Conservation (phyloP, 2,888 invertebrate genomes). For the Oxytorus armatus region DNA sequence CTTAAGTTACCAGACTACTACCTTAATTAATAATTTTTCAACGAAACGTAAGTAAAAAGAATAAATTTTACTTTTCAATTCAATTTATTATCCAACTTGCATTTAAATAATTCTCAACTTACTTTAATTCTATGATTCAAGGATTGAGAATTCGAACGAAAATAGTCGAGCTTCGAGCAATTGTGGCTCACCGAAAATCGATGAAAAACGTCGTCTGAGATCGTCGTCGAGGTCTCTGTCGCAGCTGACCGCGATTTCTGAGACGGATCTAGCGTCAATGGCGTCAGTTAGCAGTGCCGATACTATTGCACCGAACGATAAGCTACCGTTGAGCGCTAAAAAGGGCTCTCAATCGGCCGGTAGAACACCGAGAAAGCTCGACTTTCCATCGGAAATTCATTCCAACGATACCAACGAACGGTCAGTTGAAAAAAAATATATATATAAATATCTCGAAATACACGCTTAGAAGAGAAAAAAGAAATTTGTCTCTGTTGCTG, state of each 20-base stretch:
- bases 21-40: too few species aligned
- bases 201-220: conserved; percentile 70
- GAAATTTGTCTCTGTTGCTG: too few species aligned
- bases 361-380: conserved; percentile 59
- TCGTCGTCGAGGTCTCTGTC: conserved; percentile 75
- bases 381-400: conserved; percentile 43
- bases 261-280: conserved; percentile 63
- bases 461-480: not conserved
- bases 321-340: conserved; percentile 26
- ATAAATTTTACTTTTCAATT: too few species aligned
- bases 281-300: conserved; percentile 55
- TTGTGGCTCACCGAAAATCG: conserved; percentile 71
- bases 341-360: conserved; percentile 57
- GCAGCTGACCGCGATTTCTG: conserved; percentile 72
- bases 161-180: conserved; percentile 74
- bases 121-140: conserved; percentile 18
- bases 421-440: conserved; percentile 31
- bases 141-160: conserved; percentile 68
- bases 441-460: not conserved
- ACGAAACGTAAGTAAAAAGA: too few species aligned
- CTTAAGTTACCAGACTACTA: too few species aligned
- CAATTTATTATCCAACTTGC: too few species aligned
- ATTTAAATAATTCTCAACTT: too few species aligned
- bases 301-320: conserved; percentile 53
- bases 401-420: conserved; percentile 39